A percentile compares a stretch with the other conserved stretches of the same genome.
These are phyloP conservation scores for Mesorhabditis spiculigera DNA, from an alignment of 2,888 invertebrate genomes.

Conservation along the genomic window DNA sequence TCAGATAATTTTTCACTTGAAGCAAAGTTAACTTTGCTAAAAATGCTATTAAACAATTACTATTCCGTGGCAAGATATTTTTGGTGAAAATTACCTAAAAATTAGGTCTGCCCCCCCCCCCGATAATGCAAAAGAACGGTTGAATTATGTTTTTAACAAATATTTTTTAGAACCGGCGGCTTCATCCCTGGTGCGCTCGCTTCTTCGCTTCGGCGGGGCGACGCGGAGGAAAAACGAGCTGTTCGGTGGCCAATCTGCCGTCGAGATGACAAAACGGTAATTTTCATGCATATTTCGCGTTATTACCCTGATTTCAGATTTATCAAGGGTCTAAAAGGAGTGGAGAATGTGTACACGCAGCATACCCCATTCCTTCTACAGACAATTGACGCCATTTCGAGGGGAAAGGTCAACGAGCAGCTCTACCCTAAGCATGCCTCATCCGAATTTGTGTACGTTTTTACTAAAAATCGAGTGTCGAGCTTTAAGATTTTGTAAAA, in stretches of 20 bases:
- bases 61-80: too few species aligned
- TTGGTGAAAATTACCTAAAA: too few species aligned
- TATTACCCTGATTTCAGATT: slow-evolving; percentile 20
- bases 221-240: slow-evolving; percentile 77
- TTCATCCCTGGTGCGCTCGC: slow-evolving; percentile 23
- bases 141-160: background rate
- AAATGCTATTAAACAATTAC: too few species aligned
- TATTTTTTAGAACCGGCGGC: slow-evolving; percentile 10
- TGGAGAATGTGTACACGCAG: slow-evolving; percentile 98
- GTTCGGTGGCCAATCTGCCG: slow-evolving; percentile 76
- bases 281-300: slow-evolving; percentile 36
- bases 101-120: too few species aligned
- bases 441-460: slow-evolving; percentile 19
- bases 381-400: slow-evolving; percentile 81
- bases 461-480: slow-evolving; percentile 4
- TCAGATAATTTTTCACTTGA: too few species aligned
- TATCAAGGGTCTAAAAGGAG: slow-evolving; percentile 72
- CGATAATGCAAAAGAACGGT: too few species aligned
- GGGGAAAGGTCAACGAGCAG: slow-evolving; percentile 65
- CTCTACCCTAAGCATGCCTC: slow-evolving; percentile 69
- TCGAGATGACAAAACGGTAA: slow-evolving; percentile 86
- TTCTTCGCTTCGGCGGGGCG: slow-evolving; percentile 68
- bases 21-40: too few species aligned
- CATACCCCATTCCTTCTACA: slow-evolving; percentile 80
- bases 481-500: too few species aligned